phyloP scores from a whole-genome alignment of 2,888 invertebrate genomes.

The Scrobipalpa costella region DNA sequence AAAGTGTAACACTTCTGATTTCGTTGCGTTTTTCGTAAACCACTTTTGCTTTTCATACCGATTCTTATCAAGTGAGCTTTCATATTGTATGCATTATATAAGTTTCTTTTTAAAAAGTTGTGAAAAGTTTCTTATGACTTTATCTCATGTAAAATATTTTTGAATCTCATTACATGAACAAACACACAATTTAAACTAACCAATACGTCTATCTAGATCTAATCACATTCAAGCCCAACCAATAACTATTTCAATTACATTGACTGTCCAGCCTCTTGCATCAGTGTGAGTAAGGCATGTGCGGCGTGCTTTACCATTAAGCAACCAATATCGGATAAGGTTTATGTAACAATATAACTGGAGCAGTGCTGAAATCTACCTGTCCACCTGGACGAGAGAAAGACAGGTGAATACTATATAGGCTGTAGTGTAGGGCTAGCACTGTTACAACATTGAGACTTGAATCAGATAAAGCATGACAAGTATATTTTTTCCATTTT shows the following conservation, averaged over 20 bases:
- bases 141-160: too few species aligned
- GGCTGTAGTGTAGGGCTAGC: too few species aligned
- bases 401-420: too few species aligned
- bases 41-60: neutral
- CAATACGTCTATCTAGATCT: neutral
- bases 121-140: too few species aligned
- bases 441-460: too few species aligned
- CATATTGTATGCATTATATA: too few species aligned
- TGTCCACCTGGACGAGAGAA: constrained; percentile 16
- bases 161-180: too few species aligned
- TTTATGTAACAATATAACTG: constrained; percentile 64
- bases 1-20: constrained; percentile 8
- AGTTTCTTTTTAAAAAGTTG: too few species aligned
- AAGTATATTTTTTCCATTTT: too few species aligned
- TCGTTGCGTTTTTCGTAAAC: constrained; percentile 4
- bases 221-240: neutral
- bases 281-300: constrained; percentile 29
- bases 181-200: neutral
- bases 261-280: constrained; percentile 25
- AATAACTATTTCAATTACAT: constrained; percentile 3
- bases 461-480: too few species aligned
- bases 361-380: constrained; percentile 53
- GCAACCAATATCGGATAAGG: constrained; percentile 56
- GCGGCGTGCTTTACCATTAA: constrained; percentile 37
- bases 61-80: neutral